These are phyloP conservation scores for Selenia dentaria DNA, from an alignment of 2,888 invertebrate species.

Conservation along the genomic window DNA sequence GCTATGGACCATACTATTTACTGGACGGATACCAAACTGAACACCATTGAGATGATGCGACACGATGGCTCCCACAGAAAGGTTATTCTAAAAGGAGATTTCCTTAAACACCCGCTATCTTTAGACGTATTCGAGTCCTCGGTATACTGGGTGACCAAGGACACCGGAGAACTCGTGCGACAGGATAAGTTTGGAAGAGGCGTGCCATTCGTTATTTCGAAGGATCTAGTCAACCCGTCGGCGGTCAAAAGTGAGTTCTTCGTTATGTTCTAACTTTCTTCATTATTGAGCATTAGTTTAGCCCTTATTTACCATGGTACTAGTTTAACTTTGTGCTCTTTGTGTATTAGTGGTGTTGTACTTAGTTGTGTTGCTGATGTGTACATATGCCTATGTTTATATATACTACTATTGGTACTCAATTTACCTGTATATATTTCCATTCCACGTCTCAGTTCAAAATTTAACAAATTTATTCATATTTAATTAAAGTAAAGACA, in stretches of 20 bases:
- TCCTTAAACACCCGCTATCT: slow-evolving; percentile 91
- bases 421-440: too few relatives aligned
- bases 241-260: slow-evolving; percentile 88
- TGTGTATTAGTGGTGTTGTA: too few relatives aligned
- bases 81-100: slow-evolving; percentile 89
- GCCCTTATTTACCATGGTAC: too few relatives aligned
- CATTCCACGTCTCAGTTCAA: too few relatives aligned
- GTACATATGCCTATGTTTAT: too few relatives aligned
- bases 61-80: slow-evolving; percentile 92
- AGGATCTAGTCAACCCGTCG: slow-evolving; percentile 93
- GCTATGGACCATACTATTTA: slow-evolving; percentile 95
- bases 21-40: slow-evolving; percentile 98
- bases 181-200: slow-evolving; percentile 99
- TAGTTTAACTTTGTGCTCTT: too few relatives aligned
- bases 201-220: slow-evolving; percentile 92
- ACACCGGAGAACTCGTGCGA: slow-evolving; percentile 93
- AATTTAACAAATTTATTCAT: too few relatives aligned
- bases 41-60: slow-evolving; percentile 94
- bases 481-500: too few relatives aligned
- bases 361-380: too few relatives aligned
- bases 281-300: too few relatives aligned
- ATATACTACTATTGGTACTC: too few relatives aligned
- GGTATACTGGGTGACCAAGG: slow-evolving; percentile 96
- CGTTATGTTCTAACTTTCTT: neutral
- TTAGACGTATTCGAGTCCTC: slow-evolving; percentile 97